Percentiles rank a stretch among this genome's conserved stretches.
phyloP scores from a whole-genome alignment of 2,797 vertebrate species.

The Hypotaenidia okinawae region DNA sequence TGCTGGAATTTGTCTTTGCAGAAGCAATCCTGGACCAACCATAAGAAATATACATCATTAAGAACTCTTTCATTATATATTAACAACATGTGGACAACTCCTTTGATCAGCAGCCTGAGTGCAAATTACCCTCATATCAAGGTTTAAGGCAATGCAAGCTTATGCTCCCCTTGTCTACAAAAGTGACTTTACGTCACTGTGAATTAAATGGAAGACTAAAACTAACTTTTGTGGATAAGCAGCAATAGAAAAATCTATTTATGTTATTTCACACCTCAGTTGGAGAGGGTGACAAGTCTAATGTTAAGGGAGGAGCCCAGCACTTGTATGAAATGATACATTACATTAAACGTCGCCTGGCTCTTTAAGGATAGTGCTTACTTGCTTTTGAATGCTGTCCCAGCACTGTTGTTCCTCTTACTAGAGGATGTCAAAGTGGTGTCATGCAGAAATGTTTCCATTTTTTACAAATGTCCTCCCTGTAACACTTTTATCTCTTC shows the following conservation, averaged over 20 bases:
- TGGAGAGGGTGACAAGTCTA: not conserved
- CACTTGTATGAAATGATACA: not conserved
- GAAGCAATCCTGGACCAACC: not conserved
- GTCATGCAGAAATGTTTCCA: not conserved
- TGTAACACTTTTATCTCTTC: constrained; percentile 15
- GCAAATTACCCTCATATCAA: constrained; percentile 1
- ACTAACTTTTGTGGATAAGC: not conserved
- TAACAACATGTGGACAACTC: constrained; percentile 21
- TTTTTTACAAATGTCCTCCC: constrained; percentile 5
- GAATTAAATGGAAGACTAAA: constrained; percentile 13
- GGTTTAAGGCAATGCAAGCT: not conserved
- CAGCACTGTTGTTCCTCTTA: not conserved
- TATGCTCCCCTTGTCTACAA: not conserved
- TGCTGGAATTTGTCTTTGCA: not conserved
- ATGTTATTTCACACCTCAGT: not conserved
- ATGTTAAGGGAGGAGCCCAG: not conserved
- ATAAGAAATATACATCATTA: constrained; percentile 5
- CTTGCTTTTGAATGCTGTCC: not conserved
- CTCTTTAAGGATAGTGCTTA: not conserved
- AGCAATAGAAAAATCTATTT: not conserved
- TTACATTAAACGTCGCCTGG: not conserved
- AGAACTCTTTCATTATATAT: constrained; percentile 25
- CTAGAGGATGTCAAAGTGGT: not conserved
- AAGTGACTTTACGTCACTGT: not conserved
- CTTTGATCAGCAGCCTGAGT: constrained; percentile 33